Evolutionary conservation across 2,797 vertebrate genomes (phyloP), one percentile per base, ranked within the genome.

Genomic region (Ctenochaetus hawaiiensis): DNA sequence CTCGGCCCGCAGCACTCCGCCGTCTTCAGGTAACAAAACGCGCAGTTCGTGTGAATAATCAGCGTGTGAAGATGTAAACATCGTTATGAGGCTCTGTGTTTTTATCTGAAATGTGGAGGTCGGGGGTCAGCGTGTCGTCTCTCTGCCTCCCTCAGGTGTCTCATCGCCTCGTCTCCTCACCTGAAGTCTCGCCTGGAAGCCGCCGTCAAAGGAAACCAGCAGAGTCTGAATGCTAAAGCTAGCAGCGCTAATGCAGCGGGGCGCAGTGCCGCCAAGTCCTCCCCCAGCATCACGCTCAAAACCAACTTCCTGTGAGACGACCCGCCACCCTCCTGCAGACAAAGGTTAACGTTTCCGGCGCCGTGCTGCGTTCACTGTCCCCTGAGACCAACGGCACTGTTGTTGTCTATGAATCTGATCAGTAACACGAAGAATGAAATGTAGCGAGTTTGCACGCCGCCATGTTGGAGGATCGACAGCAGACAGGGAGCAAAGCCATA

Each of bases 271-370:
- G 91, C 89, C 82, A 97, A 95, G 89, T 94, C 92, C 52, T 94
- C 95, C 0, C 95, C 94, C 65, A 98, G 95, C 87, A 98, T 99
- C 93, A 97, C 96, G 14, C 95, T 99, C 4, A 99, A 98, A 88
- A 98, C 96, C 75, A 92, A 93, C 90, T 95, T 95, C 87, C 88
- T 93, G 69, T 93, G 81, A 89, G 72, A 41, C 6, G 5, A 11
- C 12, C 1, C 2, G 17, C 26, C 47, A 9, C 23, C 1, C 4
- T 4, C 3, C 45, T 2, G 30, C 71, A 23, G 41, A 3, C 2
- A 3, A n/a, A 51, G 16, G 56, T 58, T 20, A 44, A 22, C 5
- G n/a, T 41, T 34, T 61, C 51, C 9, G 2, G 4, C 6, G 65
- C 18, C 51, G 54, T 3, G 77, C 20, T 62, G 64, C 60, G 3